These are phyloP conservation scores for Xanthia icteritia DNA, from an alignment of 2,888 invertebrate genomes.

Conservation along the genomic window DNA sequence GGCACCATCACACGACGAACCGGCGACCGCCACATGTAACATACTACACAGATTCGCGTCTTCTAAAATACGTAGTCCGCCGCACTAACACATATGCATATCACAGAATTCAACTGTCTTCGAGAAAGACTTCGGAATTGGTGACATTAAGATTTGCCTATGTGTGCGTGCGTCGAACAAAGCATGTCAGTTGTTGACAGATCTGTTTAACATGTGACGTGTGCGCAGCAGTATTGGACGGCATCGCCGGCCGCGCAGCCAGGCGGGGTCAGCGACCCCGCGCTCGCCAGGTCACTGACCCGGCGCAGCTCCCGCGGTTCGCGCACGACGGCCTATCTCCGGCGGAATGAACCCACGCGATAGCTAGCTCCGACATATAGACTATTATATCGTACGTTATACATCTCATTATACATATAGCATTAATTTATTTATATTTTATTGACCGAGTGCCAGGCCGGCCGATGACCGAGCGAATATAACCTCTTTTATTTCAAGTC, in stretches of 20 bases:
- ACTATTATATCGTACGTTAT: constrained; percentile 70
- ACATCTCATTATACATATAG: constrained; percentile 75
- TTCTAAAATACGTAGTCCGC: too few relatives aligned
- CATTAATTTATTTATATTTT: constrained; percentile 69
- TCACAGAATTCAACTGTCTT: background rate
- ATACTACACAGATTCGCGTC: background rate
- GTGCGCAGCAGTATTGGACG: constrained; percentile 9
- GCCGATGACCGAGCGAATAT: constrained; percentile 70
- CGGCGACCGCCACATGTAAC: background rate
- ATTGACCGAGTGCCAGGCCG: constrained; percentile 73
- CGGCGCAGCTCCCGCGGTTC: constrained; percentile 4
- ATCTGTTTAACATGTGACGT: background rate
- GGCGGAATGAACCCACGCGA: constrained; percentile 77
- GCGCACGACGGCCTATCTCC: constrained; percentile 60
- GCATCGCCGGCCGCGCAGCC: constrained; percentile 28
- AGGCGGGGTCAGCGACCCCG: constrained; percentile 7
- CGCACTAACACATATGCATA: background rate
- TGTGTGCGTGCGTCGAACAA: background rate
- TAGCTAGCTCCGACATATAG: constrained; percentile 78
- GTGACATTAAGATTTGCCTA: too few relatives aligned
- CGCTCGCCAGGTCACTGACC: constrained; percentile 7
- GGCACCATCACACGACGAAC: background rate
- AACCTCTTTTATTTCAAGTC: constrained; percentile 75
- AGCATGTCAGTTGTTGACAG: background rate
- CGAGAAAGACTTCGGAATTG: background rate